Evolutionary conservation across 2,113 vertebrate genomes (phyloP).

Genomic region (Carollia perspicillata): DNA sequence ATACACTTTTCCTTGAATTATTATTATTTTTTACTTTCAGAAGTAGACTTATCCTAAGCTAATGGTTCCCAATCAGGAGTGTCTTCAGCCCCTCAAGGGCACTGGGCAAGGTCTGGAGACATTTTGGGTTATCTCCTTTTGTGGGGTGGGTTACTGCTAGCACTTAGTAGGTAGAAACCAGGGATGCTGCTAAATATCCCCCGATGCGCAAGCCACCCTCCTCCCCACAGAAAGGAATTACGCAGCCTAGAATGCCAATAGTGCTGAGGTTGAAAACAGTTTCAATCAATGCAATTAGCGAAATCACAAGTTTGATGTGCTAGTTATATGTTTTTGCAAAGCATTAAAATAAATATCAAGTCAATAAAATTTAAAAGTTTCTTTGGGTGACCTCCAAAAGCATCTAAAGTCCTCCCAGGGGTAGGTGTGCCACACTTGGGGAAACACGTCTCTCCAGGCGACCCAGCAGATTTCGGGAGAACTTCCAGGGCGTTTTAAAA

Average conservation of each 20-base stretch:
- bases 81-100: background rate
- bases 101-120: background rate
- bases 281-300: background rate
- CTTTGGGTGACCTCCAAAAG: background rate
- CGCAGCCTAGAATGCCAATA: accelerated
- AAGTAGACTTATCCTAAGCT: background rate
- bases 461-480: background rate
- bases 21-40: background rate
- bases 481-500: background rate
- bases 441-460: background rate
- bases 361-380: background rate
- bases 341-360: background rate
- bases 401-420: background rate
- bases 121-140: background rate
- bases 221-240: background rate
- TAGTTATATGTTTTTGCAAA: background rate
- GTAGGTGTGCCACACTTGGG: accelerated
- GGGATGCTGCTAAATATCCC: too few relatives aligned
- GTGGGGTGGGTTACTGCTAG: background rate
- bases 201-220: accelerated
- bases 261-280: background rate
- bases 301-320: background rate
- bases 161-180: background rate
- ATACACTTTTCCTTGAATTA: background rate
- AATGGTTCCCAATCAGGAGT: background rate